Base-by-base conservation (phyloP, 2,888 invertebrate genomes). In the Dichetophora obliterata region DNA sequence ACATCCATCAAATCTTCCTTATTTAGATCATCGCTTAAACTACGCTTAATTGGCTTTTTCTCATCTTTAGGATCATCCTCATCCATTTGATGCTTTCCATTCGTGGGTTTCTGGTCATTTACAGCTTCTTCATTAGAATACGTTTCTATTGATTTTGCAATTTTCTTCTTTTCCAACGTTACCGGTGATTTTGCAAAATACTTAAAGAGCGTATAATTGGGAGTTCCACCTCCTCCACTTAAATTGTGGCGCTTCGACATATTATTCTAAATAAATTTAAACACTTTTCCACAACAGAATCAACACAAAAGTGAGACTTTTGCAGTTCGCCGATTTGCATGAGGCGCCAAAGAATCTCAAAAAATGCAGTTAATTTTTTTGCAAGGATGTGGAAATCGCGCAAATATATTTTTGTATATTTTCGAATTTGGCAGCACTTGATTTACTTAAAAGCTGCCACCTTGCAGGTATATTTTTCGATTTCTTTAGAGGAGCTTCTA, bases 141-240 rank as follows among this genome's bases (percentile, higher is more conserved):
- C 0, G 74, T 70, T 61, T 82, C 83, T 0, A 83, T 79, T 2
- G 80, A 79, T 6, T 80, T 80, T 5, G 79, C 50, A 31, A 84
- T 80, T 78, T 83, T 83, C 75, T 84, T 86, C 75, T 85, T 87
- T 22, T 83, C 83, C 6, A 83, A 77, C 5, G 90, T 84, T 1
- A 91, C 91, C 8, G 93, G 92, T 0, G 92, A 92, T 86, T 91
- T 92, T 2, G 91, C 86, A 83, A 94, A 94, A 85, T 94, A 94
- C 85, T 94, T 94, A 66, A 93, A 92, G 16, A 94, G 85, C 0
- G 93, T 94, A 83, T 94, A 93, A 24, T 82, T 85, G 3, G 88
- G 86, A 3, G 88, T 88, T 0, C 85, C 84, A 27, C 82, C 81
- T 8, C 78, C 78, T 61, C 78, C 80, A 78, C 88, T 85, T 11